Evolutionary conservation across 2,888 invertebrate species (phyloP).

Genomic region (Formica aserva): DNA sequence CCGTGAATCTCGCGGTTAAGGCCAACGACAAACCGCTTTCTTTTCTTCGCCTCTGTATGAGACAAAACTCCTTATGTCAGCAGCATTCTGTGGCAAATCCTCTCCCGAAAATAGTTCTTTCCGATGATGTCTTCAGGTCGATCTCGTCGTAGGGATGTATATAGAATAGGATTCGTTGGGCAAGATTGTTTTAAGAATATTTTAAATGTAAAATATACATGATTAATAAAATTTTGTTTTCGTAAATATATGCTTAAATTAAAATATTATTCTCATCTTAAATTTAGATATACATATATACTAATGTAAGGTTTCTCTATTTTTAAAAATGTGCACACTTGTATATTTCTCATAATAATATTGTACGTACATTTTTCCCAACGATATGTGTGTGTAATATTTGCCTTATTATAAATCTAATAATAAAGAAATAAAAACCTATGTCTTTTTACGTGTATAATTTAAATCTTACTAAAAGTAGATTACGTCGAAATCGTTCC

Average conservation of each 20-base stretch:
- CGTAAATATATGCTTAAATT: neutral
- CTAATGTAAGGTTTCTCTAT: neutral
- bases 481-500: neutral
- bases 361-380: neutral
- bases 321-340: neutral
- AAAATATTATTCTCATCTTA: neutral
- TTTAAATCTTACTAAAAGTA: neutral
- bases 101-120: conserved; percentile 29
- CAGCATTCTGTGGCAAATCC: conserved; percentile 32
- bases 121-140: conserved; percentile 16
- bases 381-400: neutral
- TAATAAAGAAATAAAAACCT: neutral
- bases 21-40: conserved; percentile 74
- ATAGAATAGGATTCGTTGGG: neutral
- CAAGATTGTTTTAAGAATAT: neutral
- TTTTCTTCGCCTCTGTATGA: conserved; percentile 59
- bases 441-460: neutral
- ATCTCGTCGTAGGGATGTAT: conserved; percentile 4
- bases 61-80: conserved; percentile 59
- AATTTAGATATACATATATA: neutral
- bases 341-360: neutral
- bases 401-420: neutral
- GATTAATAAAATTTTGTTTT: neutral
- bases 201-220: neutral
- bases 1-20: conserved; percentile 75